Conservation (phyloP, 2,888 invertebrate species). For the Sclerodermus sp. region DNA sequence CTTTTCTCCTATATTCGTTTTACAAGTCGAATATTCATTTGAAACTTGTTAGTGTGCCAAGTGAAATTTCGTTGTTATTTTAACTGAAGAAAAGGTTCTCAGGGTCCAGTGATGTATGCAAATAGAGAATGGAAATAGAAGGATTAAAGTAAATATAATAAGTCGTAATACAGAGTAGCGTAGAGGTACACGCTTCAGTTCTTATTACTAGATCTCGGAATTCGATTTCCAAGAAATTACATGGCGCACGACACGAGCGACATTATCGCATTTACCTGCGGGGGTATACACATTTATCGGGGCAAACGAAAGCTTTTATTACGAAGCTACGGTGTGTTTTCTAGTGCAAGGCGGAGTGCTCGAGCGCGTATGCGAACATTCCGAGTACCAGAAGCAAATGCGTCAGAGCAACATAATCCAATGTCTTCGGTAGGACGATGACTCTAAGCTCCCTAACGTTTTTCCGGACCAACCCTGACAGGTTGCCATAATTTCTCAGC, state of each 20-base stretch:
- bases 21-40: too few species aligned
- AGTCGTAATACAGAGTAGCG: too few species aligned
- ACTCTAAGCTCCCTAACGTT: background rate
- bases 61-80: too few species aligned
- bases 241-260: background rate
- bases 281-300: background rate
- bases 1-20: too few species aligned
- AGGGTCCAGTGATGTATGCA: too few species aligned
- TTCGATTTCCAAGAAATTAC: conserved; percentile 4
- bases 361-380: too few species aligned
- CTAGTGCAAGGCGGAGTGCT: background rate
- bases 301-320: background rate
- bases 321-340: background rate
- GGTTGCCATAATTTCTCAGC: conserved; percentile 25
- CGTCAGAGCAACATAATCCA: background rate
- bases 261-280: conserved; percentile 1
- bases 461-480: conserved; percentile 11
- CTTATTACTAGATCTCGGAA: background rate
- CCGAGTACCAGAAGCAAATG: too few species aligned
- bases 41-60: too few species aligned
- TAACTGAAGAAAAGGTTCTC: too few species aligned
- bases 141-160: too few species aligned
- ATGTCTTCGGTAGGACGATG: conserved; percentile 1
- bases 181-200: too few species aligned
- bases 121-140: too few species aligned